These are phyloP conservation scores for Atherinomorus stipes DNA, from an alignment of 2,113 vertebrate genomes.

Conservation along the genomic window DNA sequence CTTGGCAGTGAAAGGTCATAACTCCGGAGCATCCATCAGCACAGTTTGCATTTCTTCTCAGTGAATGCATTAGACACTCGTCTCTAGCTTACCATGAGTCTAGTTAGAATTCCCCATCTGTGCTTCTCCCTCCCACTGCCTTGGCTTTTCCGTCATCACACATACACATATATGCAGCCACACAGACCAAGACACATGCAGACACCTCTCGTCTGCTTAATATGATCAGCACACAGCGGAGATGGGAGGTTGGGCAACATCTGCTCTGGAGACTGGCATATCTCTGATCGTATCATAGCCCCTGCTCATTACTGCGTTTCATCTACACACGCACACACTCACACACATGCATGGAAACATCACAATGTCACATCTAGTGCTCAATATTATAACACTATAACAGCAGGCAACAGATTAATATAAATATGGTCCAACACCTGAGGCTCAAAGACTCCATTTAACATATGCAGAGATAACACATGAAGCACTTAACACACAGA, in stretches of 20 bases:
- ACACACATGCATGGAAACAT: slow-evolving; percentile 25
- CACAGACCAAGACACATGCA: slow-evolving; percentile 26
- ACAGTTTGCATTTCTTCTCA: slow-evolving; percentile 30
- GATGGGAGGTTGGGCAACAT: slow-evolving; percentile 72
- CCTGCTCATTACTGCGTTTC: slow-evolving; percentile 62
- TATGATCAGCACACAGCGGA: slow-evolving; percentile 61
- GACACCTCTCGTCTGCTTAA: slow-evolving; percentile 63
- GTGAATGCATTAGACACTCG: slow-evolving; percentile 44
- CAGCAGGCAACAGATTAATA: slow-evolving; percentile 64
- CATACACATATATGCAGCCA: slow-evolving; percentile 20
- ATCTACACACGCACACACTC: slow-evolving; percentile 21
- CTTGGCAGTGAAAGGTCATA: slow-evolving; percentile 6
- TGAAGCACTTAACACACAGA: slow-evolving; percentile 1
- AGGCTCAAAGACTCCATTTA: slow-evolving; percentile 31
- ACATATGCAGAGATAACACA: slow-evolving; percentile 34
- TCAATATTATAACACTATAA: slow-evolving; percentile 66
- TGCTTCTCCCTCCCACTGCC: slow-evolving; percentile 1
- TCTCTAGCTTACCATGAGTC: slow-evolving; percentile 46
- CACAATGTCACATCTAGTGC: slow-evolving; percentile 59
- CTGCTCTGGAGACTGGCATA: slow-evolving; percentile 70
- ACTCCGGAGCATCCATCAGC: slow-evolving; percentile 4
- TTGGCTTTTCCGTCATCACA: slow-evolving; percentile 5
- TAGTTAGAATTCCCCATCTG: slow-evolving; percentile 68
- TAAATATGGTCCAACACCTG: slow-evolving; percentile 58
- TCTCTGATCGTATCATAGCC: slow-evolving; percentile 74